Base-by-base conservation (phyloP, 2,113 vertebrate species). In the Hypocryptadius cinnamomeus region DNA sequence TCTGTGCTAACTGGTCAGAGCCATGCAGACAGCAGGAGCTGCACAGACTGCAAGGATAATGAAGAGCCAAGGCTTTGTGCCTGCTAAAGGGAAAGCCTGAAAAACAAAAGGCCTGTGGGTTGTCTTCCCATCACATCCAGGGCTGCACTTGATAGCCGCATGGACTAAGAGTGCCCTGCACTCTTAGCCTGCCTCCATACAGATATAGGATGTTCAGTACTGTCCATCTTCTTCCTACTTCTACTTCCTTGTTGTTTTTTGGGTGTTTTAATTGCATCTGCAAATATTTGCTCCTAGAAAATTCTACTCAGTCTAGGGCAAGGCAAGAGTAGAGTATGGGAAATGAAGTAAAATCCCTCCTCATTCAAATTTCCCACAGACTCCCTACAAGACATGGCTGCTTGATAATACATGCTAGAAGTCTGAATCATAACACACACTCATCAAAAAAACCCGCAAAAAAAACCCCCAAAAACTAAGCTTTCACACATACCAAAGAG, bases 61-160 rank as follows among this genome's bases (percentile, higher is more conserved):
- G 22, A 83, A 56, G 69, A 79, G 10, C 44, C 70, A 24, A 85
- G 31, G 5, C 47, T 85, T 81, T 35, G 35, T 76, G 45, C 18
- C 63, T 90, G 45, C 11, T 45, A 50, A 48, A 74, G 45, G 42
- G 40, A 71, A 81, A 72, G 40, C 21, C 54, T 77, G 25, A 17
- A 63, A 37, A 63, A 28, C 31, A 56, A 44, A 59, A 64, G 23
- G 47, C 4, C 28, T 1, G 1, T 33, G 33, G 6, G 12, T 22
- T 91, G 40, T 27, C 30, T 44, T 74, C 25, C 37, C 21, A 6
- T 39, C 31, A 31, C 0, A 0, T 47, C 0, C 2, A 74, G 65
- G 65, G 19, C 21, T 30, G 6, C 17, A 24, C 33, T 50, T 2
- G 1, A 47, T 9, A 74, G 10, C 11, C 53, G 15, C 24, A 61